Percentiles rank a stretch among this genome's conserved stretches.
phyloP scores from a whole-genome alignment of 2,888 invertebrate genomes.

The Meteorus cinctellus region DNA sequence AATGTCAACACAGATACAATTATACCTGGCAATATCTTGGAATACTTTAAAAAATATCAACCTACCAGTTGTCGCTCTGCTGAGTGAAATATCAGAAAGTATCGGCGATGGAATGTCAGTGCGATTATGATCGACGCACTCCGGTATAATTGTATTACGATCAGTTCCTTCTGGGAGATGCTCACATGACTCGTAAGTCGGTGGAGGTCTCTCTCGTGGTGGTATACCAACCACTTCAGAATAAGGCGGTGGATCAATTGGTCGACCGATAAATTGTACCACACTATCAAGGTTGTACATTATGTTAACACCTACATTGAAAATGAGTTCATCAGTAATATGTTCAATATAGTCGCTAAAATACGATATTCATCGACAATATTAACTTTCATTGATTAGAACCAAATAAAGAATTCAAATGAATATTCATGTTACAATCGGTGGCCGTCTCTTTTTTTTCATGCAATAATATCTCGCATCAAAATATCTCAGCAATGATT shows the following conservation, averaged over 20 bases:
- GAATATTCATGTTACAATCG: conserved; percentile 67
- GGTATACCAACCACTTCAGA: conserved; percentile 68
- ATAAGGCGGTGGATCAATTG: conserved; percentile 72
- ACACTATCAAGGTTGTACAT: conserved; percentile 73
- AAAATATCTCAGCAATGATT: too few species aligned
- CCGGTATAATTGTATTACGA: conserved; percentile 34
- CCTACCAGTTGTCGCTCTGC: conserved; percentile 14
- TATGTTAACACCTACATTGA: conserved; percentile 64
- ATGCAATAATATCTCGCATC: too few species aligned
- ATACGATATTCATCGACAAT: conserved; percentile 43
- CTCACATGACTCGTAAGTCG: conserved; percentile 64
- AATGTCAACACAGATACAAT: background rate
- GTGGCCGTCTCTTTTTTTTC: too few species aligned
- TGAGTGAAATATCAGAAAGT: background rate
- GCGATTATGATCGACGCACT: conserved; percentile 29
- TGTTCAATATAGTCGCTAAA: background rate
- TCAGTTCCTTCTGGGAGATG: conserved; percentile 54
- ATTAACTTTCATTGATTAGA: conserved; percentile 49
- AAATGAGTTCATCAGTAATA: background rate
- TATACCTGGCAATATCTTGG: conserved; percentile 43
- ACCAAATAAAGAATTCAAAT: conserved; percentile 53
- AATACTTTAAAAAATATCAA: too few species aligned
- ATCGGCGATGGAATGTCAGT: background rate
- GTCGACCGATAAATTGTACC: conserved; percentile 71
- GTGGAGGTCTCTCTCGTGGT: conserved; percentile 74